Evolutionary conservation across 1,140 invertebrate genomes (phyloP), one percentile per base, ranked within the genome.

Genomic region (Zaprionus lachaisei): DNA sequence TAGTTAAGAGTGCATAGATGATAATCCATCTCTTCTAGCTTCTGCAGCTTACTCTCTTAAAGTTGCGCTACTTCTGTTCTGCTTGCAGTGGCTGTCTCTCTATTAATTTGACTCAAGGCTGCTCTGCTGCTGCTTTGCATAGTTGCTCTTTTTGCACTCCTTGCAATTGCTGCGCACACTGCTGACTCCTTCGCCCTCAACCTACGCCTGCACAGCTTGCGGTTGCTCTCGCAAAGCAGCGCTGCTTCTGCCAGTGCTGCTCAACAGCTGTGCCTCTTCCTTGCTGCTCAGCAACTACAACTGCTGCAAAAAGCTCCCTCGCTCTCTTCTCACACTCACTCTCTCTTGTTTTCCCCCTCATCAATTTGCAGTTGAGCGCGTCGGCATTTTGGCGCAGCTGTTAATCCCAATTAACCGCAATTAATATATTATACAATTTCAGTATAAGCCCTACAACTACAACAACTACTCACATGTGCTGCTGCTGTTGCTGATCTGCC

Each of bases 371-470:
- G 70, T 56, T 64, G 57, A 63, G 41, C 69, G 73, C 74, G 47
- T 74, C 74, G 81, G 72, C 84, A 85, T 91, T 90, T 90, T 90
- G 85, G 86, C 85, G 86, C 86, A 86, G 83, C 86, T 91, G 87
- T 91, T 91, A 91, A 91, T 91, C 90, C 90, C 90, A 91, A 91
- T 91, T 91, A 91, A 91, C 90, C 90, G 90, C 90, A 91, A 91
- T 91, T 91, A 91, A 91, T 86, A 91, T 86, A 83, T 85, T 85
- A 85, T 85, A 85, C 71, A 85, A 81, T 85, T 81, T 85, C 28
- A 81, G 71, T 84, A 61, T 76, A 77, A 80, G 73, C 83, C 76
- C 65, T 69, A 17, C n/a, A 17, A 47, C n/a, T 44, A 44, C 41
- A 17, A n/a, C 6, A n/a, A n/a, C 41, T 61, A 63, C 56, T 54